A percentile compares a stretch with the other conserved stretches of the same genome.
These are phyloP conservation scores for Pemphredon lugubris DNA, from an alignment of 2,888 invertebrate species.

Conservation along the genomic window DNA sequence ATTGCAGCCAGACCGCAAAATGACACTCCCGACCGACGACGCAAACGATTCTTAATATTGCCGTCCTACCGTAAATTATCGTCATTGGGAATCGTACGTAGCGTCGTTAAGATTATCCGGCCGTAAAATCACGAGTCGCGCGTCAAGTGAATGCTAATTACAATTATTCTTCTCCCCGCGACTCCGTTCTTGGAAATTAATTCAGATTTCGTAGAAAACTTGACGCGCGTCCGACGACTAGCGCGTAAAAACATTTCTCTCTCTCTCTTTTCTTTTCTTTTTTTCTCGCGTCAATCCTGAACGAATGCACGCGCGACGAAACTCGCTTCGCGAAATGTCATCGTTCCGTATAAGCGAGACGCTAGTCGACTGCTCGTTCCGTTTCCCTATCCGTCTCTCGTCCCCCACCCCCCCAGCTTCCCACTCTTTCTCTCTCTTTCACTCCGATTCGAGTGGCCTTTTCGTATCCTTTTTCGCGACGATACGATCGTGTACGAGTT, in stretches of 20 bases:
- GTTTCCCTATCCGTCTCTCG: too few relatives aligned
- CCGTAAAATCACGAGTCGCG: constrained; percentile 45
- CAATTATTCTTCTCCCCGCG: constrained; percentile 34
- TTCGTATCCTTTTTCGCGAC: too few relatives aligned
- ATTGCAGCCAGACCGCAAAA: constrained; percentile 4
- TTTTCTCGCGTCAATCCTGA: too few relatives aligned
- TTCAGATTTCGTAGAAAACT: neutral
- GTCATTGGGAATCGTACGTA: constrained; percentile 33
- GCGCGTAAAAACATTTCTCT: too few relatives aligned
- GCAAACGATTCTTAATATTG: constrained; percentile 50
- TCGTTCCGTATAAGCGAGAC: too few relatives aligned
- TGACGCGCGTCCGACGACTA: neutral
- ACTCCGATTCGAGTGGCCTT: neutral
- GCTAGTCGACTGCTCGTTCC: too few relatives aligned
- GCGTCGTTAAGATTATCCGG: constrained; percentile 58
- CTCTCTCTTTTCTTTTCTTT: too few relatives aligned
- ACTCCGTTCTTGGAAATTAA: constrained; percentile 17
- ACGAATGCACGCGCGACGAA: neutral
- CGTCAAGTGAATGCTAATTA: constrained; percentile 35
- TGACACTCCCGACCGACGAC: constrained; percentile 11
- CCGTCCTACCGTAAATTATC: constrained; percentile 57
- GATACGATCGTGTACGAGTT: too few relatives aligned
- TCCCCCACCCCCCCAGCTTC: too few relatives aligned
- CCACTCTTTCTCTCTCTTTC: neutral
- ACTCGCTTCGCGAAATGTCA: neutral